These are phyloP conservation scores for Leontocebus nigricollis DNA, from an alignment of 2,797 vertebrate species.

Conservation along the genomic window DNA sequence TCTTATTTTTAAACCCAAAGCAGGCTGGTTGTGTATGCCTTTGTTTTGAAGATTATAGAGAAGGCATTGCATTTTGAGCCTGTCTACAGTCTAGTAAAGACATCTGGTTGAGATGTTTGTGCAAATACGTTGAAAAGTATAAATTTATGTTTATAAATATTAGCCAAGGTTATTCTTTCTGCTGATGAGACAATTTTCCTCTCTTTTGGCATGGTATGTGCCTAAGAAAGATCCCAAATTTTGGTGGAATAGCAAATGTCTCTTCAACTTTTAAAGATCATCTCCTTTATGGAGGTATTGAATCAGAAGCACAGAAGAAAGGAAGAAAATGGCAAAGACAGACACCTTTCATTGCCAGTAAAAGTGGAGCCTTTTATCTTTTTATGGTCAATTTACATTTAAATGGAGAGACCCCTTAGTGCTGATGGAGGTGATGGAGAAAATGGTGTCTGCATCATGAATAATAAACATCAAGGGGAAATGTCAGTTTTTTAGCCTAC, in stretches of 20 bases:
- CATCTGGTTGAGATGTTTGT: conserved; percentile 68
- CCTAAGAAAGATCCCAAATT: conserved; percentile 56
- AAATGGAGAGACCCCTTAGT: conserved; percentile 73
- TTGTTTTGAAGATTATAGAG: conserved; percentile 54
- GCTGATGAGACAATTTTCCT: conserved; percentile 50
- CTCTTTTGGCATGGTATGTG: conserved; percentile 52
- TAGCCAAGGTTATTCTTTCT: conserved; percentile 40
- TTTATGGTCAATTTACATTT: conserved; percentile 73
- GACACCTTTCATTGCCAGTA: conserved; percentile 61
- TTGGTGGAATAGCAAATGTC: conserved; percentile 58
- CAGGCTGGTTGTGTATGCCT: background rate
- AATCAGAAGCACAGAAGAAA: conserved; percentile 70
- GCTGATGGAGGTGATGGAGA: conserved; percentile 68
- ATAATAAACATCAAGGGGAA: conserved; percentile 76
- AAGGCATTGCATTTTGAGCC: conserved; percentile 42
- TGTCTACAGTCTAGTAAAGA: conserved; percentile 60
- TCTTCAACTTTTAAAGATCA: conserved; percentile 66
- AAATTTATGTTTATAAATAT: conserved; percentile 14
- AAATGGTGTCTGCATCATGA: conserved; percentile 76
- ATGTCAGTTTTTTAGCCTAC: conserved; percentile 80
- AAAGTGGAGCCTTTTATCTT: conserved; percentile 67
- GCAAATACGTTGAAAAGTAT: conserved; percentile 51
- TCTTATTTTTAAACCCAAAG: background rate
- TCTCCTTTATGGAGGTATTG: conserved; percentile 38
- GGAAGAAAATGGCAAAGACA: conserved; percentile 46